phyloP scores from a whole-genome alignment of 2,888 invertebrate species.

The Caenorhabditis uteleia region DNA sequence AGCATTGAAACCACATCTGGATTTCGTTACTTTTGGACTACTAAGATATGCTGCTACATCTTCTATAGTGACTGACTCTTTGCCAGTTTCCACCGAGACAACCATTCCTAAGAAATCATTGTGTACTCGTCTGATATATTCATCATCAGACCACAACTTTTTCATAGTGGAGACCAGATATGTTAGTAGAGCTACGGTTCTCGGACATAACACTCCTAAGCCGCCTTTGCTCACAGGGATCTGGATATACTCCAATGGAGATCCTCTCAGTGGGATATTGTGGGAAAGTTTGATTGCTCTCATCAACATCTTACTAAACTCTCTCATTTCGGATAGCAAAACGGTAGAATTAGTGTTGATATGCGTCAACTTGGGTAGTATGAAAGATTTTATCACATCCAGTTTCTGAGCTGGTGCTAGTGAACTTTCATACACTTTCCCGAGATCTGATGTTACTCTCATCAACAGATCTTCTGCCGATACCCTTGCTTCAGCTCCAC shows the following conservation, averaged over 20 bases:
- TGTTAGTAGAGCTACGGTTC: not conserved
- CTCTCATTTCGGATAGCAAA: slow-evolving; percentile 1
- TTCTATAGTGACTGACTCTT: not conserved
- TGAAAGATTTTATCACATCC: slow-evolving; percentile 7
- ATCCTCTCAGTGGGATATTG: slow-evolving; percentile 1
- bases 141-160: slow-evolving; percentile 12
- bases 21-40: not conserved
- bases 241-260: slow-evolving; percentile 8
- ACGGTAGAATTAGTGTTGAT: slow-evolving; percentile 2
- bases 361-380: slow-evolving; percentile 11
- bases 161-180: slow-evolving; percentile 9
- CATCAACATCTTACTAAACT: slow-evolving; percentile 3
- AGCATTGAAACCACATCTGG: slow-evolving; percentile 1
- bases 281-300: slow-evolving; percentile 3
- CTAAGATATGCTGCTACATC: slow-evolving; percentile 7
- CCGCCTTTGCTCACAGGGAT: slow-evolving; percentile 7
- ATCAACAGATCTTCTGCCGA: slow-evolving; percentile 2
- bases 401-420: slow-evolving; percentile 13
- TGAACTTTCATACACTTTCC: not conserved
- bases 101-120: slow-evolving; percentile 1
- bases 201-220: slow-evolving; percentile 7
- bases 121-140: slow-evolving; percentile 4
- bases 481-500: slow-evolving; percentile 1
- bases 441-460: not conserved
- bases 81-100: not conserved